Conservation (phyloP, 2,888 invertebrate genomes). For the Serripes groenlandicus region DNA sequence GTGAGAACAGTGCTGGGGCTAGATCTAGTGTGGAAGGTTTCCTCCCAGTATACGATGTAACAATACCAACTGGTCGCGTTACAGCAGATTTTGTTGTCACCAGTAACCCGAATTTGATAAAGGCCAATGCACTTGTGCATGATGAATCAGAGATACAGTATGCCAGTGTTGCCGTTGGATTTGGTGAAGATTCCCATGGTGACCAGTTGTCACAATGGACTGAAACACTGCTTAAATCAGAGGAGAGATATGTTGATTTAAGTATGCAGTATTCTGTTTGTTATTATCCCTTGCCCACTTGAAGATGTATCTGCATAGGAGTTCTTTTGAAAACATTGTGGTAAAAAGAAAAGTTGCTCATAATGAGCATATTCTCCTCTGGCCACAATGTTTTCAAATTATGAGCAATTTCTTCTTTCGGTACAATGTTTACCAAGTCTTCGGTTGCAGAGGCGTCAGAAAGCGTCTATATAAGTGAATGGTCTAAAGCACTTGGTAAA, state of each 20-base stretch:
- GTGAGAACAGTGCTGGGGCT: conserved; percentile 71
- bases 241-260: not conserved
- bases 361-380: too few species aligned
- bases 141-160: conserved; percentile 68
- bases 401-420: too few species aligned
- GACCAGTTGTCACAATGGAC: conserved; percentile 62
- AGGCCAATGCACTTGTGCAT: conserved; percentile 66
- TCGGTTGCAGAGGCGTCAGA: too few species aligned
- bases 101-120: conserved; percentile 69
- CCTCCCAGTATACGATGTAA: conserved; percentile 73
- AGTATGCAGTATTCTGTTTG: too few species aligned
- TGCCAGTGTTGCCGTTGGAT: conserved; percentile 50
- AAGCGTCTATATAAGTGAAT: too few species aligned
- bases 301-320: too few species aligned
- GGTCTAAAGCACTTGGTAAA: too few species aligned
- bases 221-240: not conserved
- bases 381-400: too few species aligned
- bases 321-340: too few species aligned
- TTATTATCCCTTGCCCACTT: too few species aligned
- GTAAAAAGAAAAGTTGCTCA: too few species aligned
- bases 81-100: conserved; percentile 65
- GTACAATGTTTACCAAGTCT: too few species aligned
- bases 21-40: conserved; percentile 65
- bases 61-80: conserved; percentile 71
- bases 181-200: conserved; percentile 60